Conservation (phyloP, 2,113 vertebrate genomes). For the Alectura lathami region DNA sequence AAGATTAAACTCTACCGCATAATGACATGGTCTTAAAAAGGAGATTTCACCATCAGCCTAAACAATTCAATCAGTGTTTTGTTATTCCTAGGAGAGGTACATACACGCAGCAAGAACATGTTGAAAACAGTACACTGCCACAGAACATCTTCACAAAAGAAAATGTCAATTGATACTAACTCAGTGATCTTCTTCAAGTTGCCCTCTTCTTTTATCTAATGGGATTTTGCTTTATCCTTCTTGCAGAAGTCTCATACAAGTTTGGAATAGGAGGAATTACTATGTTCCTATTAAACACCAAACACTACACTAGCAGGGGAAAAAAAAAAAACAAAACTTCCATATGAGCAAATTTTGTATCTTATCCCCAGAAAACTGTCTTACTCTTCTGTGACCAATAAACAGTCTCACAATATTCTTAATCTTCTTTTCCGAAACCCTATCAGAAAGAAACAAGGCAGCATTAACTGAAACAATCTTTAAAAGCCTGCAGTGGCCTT, state of each 20-base stretch:
- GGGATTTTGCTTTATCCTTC: neutral
- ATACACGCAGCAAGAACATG: neutral
- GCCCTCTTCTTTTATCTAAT: neutral
- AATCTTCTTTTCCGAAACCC: neutral
- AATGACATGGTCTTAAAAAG: neutral
- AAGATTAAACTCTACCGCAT: neutral
- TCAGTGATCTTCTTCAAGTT: neutral
- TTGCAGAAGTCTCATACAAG: neutral
- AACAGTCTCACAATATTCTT: neutral
- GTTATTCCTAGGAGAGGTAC: neutral
- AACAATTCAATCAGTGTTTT: neutral
- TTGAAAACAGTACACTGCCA: neutral
- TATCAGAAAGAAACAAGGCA: neutral
- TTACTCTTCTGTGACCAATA: neutral
- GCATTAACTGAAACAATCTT: neutral
- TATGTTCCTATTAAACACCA: neutral
- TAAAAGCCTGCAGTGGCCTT: neutral
- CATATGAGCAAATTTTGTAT: neutral
- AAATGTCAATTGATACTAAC: neutral
- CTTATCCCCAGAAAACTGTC: neutral
- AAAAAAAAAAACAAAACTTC: neutral
- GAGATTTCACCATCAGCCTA: neutral
- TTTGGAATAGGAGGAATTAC: neutral
- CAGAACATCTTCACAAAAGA: neutral
- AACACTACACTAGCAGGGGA: neutral